phyloP scores from a whole-genome alignment of 1,140 invertebrate genomes.

The Musca vetustissima region DNA sequence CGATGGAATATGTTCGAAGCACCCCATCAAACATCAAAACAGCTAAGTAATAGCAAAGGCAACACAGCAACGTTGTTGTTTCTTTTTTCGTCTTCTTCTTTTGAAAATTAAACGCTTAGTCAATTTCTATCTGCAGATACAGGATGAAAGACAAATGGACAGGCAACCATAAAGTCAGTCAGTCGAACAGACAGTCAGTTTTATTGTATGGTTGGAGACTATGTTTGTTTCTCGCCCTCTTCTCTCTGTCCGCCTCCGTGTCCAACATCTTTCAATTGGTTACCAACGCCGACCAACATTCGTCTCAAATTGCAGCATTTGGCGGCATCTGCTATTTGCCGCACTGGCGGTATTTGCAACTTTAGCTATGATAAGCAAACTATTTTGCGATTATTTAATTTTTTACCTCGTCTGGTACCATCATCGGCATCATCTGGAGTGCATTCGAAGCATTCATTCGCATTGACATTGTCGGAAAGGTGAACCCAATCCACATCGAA shows the following conservation, averaged over 20 bases:
- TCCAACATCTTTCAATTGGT: background rate
- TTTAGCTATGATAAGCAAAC: slow-evolving; percentile 10
- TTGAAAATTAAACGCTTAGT: slow-evolving; percentile 21
- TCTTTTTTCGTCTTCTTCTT: background rate
- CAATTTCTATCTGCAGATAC: slow-evolving; percentile 17
- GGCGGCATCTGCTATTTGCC: slow-evolving; percentile 10
- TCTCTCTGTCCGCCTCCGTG: background rate
- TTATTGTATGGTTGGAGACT: too few species aligned
- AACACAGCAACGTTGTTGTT: background rate
- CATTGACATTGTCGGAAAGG: too few species aligned
- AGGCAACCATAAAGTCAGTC: background rate
- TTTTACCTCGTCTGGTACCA: background rate
- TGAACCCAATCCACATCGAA: too few species aligned
- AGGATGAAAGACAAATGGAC: background rate
- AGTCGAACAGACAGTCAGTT: background rate
- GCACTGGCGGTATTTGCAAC: background rate
- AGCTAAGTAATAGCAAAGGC: too few species aligned
- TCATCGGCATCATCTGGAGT: too few species aligned
- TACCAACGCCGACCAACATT: slow-evolving; percentile 3
- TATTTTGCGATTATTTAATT: slow-evolving; percentile 22
- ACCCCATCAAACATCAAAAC: too few species aligned
- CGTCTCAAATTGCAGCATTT: slow-evolving; percentile 12
- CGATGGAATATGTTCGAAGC: too few species aligned
- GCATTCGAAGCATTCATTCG: too few species aligned
- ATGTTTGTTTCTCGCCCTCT: background rate